These are phyloP conservation scores for Leptopilina boulardi DNA, from an alignment of 1,140 invertebrate species.

Conservation along the genomic window DNA sequence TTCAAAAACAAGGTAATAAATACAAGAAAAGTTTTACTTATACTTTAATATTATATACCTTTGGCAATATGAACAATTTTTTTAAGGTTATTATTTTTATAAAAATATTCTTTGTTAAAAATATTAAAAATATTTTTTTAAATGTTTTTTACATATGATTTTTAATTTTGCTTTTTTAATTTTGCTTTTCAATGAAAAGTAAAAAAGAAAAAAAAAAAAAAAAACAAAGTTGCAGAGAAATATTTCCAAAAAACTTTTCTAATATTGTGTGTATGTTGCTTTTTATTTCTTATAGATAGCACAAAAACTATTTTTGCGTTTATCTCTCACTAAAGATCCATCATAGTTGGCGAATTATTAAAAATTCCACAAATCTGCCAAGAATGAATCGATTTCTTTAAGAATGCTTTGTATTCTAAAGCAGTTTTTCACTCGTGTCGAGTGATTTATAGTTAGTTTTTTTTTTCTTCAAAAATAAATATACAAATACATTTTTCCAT, in stretches of 20 bases:
- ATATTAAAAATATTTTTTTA: too few species aligned
- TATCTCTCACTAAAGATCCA: not conserved
- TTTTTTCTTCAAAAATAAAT: not conserved
- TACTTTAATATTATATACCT: too few species aligned
- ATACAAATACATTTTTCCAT: too few species aligned
- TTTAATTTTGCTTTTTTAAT: too few species aligned
- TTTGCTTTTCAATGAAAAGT: too few species aligned
- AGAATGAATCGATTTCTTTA: conserved; percentile 19
- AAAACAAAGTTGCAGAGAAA: too few species aligned
- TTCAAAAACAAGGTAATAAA: not conserved
- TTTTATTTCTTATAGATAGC: not conserved
- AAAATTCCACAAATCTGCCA: conserved; percentile 15
- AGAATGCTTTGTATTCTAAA: not conserved
- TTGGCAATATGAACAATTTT: too few species aligned
- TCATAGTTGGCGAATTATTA: conserved; percentile 1
- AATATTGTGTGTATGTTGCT: not conserved
- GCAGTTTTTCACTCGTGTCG: not conserved
- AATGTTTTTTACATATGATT: too few species aligned
- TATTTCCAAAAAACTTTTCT: not conserved
- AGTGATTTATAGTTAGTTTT: conserved; percentile 11
- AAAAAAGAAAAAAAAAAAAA: too few species aligned
- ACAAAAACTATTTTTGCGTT: not conserved
- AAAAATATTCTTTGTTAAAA: too few species aligned
- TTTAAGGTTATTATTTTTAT: too few species aligned
- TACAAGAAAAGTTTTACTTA: too few species aligned